Evolutionary conservation across 2,113 vertebrate genomes (phyloP), one percentile per base, ranked within the genome.

Genomic region (Tinamus guttatus): DNA sequence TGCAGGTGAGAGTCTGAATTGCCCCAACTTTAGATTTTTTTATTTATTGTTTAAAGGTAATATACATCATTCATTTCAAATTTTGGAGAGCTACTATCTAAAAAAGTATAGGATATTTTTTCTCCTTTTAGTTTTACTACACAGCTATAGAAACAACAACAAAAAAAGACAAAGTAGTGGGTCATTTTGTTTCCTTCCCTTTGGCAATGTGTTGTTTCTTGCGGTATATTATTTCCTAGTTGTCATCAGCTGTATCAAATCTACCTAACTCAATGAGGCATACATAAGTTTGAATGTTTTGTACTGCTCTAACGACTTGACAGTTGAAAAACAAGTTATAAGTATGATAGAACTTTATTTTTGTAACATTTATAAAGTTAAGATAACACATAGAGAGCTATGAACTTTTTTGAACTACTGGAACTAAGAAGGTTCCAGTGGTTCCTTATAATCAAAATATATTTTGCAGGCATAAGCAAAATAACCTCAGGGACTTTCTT

Each of bases 391-490:
- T 65, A 80, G 76, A 32, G 22, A 90, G 45, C 81, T 94, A 36
- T 49, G 16, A 81, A 41, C 51, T 93, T 93, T 67, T 65, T 92
- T 49, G 49, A 49, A 22, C 49, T 21, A 22, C 49, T 49, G 49
- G 80, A 96, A 96, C 82, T 19, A 88, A 85, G 82, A 91, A 89
- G 14, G 70, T 96, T 96, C 70, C 40, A 87, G 82, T 93, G 13
- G 58, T 95, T 70, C 94, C 80, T 97, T 95, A 68, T 95, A 93
- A 95, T 92, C 88, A 93, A 49, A 91, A 78, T 88, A 81, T 60
- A 45, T 92, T 97, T 97, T 94, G 52, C 83, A 89, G 76, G 60
- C 93, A 68, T 81, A 91, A 90, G 51, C 68, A 93, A 56, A 87
- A 76, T 85, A 83, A 96, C 93, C 56, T 84, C 7, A 9, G 90